Evolutionary conservation across 2,797 vertebrate genomes (phyloP).

Genomic region (Psittacula echo): DNA sequence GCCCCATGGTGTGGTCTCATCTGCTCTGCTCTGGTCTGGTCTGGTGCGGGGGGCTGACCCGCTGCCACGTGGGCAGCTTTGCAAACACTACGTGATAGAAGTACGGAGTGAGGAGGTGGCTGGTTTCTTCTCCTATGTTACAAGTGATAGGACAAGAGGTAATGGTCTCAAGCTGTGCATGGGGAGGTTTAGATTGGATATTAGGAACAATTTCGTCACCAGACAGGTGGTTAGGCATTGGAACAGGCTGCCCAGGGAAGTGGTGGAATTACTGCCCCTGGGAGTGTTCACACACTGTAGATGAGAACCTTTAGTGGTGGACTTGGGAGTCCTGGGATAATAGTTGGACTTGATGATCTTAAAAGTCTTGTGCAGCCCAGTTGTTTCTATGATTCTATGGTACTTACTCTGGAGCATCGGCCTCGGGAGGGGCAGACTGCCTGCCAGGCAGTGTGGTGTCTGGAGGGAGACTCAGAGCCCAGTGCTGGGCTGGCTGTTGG

Average conservation of each 20-base stretch:
- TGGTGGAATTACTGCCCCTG: not conserved
- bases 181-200: not conserved
- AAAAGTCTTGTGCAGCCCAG: not conserved
- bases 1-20: no score
- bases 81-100: not conserved
- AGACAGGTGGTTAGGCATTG: not conserved
- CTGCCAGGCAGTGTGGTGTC: rapidly evolving
- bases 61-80: not conserved
- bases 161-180: not conserved
- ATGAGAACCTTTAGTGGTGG: not conserved
- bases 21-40: no score
- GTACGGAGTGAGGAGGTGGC: not conserved
- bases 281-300: not conserved
- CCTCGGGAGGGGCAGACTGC: rapidly evolving
- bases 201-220: not conserved
- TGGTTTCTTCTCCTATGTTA: not conserved
- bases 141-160: not conserved
- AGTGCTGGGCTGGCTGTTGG: no score
- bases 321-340: not conserved
- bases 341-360: not conserved
- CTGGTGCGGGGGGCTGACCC: not conserved
- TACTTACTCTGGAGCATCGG: not conserved
- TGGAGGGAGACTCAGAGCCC: no score
- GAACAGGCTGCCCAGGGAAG: not conserved
- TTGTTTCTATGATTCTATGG: not conserved